These are phyloP conservation scores for Trypoxylon attenuatum DNA, from an alignment of 2,888 invertebrate genomes.

Conservation along the genomic window DNA sequence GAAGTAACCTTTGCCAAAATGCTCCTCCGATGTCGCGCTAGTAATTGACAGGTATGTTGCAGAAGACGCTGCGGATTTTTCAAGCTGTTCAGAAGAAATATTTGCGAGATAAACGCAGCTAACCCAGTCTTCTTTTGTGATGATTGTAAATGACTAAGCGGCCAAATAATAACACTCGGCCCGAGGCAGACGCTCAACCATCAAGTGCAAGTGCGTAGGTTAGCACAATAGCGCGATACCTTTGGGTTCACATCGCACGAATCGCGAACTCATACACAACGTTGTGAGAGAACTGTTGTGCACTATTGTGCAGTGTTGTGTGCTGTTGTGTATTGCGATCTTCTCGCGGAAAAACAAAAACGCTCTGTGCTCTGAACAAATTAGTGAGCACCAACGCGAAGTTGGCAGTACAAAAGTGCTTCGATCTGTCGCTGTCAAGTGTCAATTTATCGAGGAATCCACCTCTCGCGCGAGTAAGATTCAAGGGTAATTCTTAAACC, in stretches of 20 bases:
- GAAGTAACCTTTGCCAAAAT: constrained; percentile 32
- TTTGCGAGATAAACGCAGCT: constrained; percentile 32
- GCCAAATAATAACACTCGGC: neutral
- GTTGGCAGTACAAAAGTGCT: constrained; percentile 4
- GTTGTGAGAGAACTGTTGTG: too few species aligned
- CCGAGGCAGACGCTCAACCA: neutral
- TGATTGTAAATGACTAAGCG: neutral
- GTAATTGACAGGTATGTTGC: constrained; percentile 39
- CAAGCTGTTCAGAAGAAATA: constrained; percentile 34
- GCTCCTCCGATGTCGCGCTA: constrained; percentile 29
- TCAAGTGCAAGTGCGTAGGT: neutral
- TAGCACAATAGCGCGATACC: neutral
- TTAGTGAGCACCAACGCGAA: constrained; percentile 9
- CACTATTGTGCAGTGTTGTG: neutral
- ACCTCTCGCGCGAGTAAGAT: neutral
- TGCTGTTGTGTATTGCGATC: neutral
- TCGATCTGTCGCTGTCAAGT: constrained; percentile 18
- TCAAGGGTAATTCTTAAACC: too few species aligned
- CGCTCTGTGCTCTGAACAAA: constrained; percentile 1
- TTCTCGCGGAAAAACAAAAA: constrained; percentile 7
- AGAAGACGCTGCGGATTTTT: constrained; percentile 41
- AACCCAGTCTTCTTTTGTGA: neutral
- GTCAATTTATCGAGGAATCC: constrained; percentile 13
- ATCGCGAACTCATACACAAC: neutral
- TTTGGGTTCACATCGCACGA: neutral